Base-by-base conservation (phyloP, 2,888 invertebrate genomes). In the Tachina fera region DNA sequence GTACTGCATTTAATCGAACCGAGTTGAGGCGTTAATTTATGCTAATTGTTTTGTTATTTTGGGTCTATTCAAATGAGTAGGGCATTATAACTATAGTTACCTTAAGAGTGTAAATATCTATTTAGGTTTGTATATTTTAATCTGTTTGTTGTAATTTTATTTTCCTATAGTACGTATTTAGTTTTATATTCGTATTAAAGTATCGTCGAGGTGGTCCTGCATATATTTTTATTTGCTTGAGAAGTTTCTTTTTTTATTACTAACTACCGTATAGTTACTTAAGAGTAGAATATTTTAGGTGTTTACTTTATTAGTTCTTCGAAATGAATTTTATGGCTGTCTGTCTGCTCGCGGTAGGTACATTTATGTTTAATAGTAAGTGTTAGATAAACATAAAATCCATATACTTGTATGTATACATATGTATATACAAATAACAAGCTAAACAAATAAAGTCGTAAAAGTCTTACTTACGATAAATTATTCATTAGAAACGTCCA, bases 21-120 rank as follows among this genome's bases (percentile, higher is more conserved):
- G 45, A 76, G 72, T 68, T 76, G 39, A 74, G 67, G 56, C 81
- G 86, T 79, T 86, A 86, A 86, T 86, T 86, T 86, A 86, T 86
- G 86, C 65, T 83, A 83, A 86, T 83, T 86, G 86, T 65, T 83
- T 70, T 75, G 31, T 79, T 60, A 63, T 72, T 72, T 67, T 43
- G 49, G 68, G 10, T 75, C 76, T 58, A 75, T 58, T 78, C 49
- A 63, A 74, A 70, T 53, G 53, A 83, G 58, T 13, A n/a, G 56
- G 53, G 9, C 31, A 31, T 31, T 31, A n/a, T n/a, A n/a, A n/a
- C n/a, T n/a, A n/a, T n/a, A 6, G 31, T 31, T 31, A 31, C 31
- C 6, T 22, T 19, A 14, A 8, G 14, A 49, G 49, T 2, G 6
- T 65, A 10, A 31, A 31, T 31, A 45, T 56, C 11, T 22, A 67